Evolutionary conservation across 2,113 vertebrate species (phyloP), one percentile per base, ranked within the genome.

Genomic region (Xiphophorus maculatus): DNA sequence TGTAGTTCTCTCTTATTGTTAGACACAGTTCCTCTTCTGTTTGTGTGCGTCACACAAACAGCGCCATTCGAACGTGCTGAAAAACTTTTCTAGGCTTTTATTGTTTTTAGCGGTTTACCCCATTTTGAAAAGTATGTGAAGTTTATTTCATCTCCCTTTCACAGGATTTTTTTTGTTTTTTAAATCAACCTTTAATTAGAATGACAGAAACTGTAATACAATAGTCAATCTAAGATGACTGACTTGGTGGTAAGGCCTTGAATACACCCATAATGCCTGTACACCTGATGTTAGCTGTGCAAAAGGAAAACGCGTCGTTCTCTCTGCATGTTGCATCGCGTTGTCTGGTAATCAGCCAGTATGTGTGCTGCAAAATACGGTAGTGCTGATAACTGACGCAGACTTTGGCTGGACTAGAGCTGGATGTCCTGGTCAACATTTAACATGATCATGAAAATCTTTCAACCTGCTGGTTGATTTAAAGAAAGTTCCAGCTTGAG

Each of bases 391-490:
- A 66, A 5, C 32, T 6, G 5, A 19, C 54, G 76, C 27, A 40
- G 54, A 44, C 44, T 48, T 48, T 48, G 14, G 14, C 83, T 85
- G 64, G 73, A 64, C 25, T 69, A 79, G 27, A 11, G 25, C 51
- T 58, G 8, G 2, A 58, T 6, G 3, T 69, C 19, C 64, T 75
- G 33, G 66, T 58, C 11, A 19, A 69, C 14, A 28, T 70, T 84
- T 54, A 37, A 37, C 35, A 37, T 11, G 35, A 37, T 10, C 9
- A 11, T 37, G 10, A 37, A 37, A 37, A 12, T 27, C 69, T 22
- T 15, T 13, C 35, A 35, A 1, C 54, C 32, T 33, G 9, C 29
- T 6, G 35, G 74, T 27, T 44, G 0, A 29, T 13, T 64, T 4
- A 62, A 63, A 32, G 5, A 25, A 61, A 25, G 13, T 37, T 0